phyloP scores from a whole-genome alignment of 2,888 invertebrate genomes.

The Notocelia uddmanniana region DNA sequence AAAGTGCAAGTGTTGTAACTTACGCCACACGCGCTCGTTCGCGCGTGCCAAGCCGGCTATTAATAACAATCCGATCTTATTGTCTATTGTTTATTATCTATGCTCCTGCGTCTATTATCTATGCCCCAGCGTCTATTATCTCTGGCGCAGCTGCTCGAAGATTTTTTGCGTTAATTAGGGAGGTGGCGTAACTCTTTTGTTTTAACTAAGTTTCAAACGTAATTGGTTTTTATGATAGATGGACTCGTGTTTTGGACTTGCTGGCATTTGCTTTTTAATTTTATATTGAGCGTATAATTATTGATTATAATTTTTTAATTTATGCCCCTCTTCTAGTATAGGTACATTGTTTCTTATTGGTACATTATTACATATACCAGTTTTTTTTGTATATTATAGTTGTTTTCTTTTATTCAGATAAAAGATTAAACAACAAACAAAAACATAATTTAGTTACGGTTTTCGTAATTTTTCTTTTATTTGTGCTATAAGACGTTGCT shows the following conservation, averaged over 20 bases:
- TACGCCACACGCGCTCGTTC: slow-evolving; percentile 22
- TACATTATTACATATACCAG: no score
- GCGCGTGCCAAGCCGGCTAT: slow-evolving; percentile 28
- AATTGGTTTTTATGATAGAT: slow-evolving; percentile 27
- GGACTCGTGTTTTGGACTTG: not conserved
- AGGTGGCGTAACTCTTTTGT: slow-evolving; percentile 37
- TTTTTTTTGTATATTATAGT: no score
- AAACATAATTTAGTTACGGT: no score
- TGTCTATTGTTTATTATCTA: slow-evolving; percentile 44
- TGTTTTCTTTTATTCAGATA: no score
- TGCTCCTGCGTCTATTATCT: slow-evolving; percentile 27
- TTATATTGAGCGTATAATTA: not conserved
- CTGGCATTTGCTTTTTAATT: not conserved
- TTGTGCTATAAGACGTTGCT: no score
- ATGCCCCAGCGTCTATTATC: slow-evolving; percentile 23
- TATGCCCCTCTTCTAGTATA: no score
- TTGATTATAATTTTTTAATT: no score
- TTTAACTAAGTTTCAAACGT: slow-evolving; percentile 18
- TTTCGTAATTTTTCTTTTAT: no score
- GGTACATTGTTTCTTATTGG: no score
- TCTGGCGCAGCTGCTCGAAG: slow-evolving; percentile 25
- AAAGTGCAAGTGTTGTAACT: slow-evolving; percentile 33
- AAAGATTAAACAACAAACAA: no score
- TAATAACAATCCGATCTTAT: slow-evolving; percentile 39
- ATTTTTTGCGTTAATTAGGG: slow-evolving; percentile 38